These are phyloP conservation scores for Pitta sordida DNA, from an alignment of 2,113 vertebrate genomes.

Conservation along the genomic window DNA sequence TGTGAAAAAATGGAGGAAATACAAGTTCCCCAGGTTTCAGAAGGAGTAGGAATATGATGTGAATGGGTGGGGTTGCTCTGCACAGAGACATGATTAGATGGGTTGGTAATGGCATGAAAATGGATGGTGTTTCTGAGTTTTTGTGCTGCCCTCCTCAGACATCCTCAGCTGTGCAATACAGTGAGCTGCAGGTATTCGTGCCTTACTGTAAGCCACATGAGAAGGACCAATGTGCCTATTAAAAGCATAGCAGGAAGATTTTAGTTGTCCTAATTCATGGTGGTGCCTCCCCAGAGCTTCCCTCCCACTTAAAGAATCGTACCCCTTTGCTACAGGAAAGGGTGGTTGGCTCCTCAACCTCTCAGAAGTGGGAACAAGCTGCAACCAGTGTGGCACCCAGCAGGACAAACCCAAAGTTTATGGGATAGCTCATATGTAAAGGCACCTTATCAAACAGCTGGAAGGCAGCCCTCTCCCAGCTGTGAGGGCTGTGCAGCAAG, in stretches of 20 bases:
- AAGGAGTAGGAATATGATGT: not conserved
- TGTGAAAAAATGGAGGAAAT: not conserved
- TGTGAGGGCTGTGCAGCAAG: not conserved
- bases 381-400: not conserved
- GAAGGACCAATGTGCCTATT: not conserved
- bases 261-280: not conserved
- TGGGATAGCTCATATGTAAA: not conserved
- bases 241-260: not conserved
- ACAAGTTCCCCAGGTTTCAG: not conserved
- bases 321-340: not conserved
- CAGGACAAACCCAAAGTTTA: not conserved
- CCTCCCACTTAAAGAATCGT: not conserved
- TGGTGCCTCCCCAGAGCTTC: not conserved
- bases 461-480: not conserved
- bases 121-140: not conserved
- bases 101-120: not conserved
- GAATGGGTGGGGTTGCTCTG: not conserved
- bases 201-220: not conserved
- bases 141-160: not conserved
- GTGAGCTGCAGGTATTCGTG: not conserved
- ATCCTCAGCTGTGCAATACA: not conserved
- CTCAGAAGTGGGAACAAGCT: not conserved
- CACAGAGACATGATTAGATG: fast-evolving
- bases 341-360: not conserved
- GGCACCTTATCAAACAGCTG: not conserved